Evolutionary conservation across 2,797 vertebrate genomes (phyloP).

Genomic region (Ambastaia sidthimunki): DNA sequence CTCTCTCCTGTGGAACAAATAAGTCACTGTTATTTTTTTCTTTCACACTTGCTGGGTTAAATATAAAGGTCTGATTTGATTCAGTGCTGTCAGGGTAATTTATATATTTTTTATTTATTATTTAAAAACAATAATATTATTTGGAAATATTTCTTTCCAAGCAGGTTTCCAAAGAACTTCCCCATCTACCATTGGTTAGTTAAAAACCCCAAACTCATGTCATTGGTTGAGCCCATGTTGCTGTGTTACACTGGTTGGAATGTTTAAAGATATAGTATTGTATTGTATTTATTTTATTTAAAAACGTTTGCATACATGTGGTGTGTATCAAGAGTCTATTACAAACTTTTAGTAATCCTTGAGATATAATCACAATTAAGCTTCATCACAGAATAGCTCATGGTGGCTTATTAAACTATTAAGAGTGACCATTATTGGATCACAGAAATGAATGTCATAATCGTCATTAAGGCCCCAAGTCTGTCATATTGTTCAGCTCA

Average conservation of each 20-base stretch:
- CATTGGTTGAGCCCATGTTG: too few species aligned
- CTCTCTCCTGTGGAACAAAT: constrained; percentile 35
- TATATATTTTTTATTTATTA: not conserved
- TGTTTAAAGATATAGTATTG: too few species aligned
- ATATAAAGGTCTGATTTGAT: constrained; percentile 31
- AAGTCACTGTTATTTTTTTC: constrained; percentile 25
- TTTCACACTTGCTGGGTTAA: constrained; percentile 20
- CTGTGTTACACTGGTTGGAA: too few species aligned
- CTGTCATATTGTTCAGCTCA: constrained; percentile 62
- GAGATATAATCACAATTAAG: not conserved
- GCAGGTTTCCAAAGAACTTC: too few species aligned
- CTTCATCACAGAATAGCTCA: constrained; percentile 24
- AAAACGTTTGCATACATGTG: not conserved
- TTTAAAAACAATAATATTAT: too few species aligned
- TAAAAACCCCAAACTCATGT: too few species aligned
- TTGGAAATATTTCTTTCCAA: too few species aligned
- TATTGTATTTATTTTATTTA: too few species aligned
- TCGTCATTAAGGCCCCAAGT: constrained; percentile 10
- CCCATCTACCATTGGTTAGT: too few species aligned
- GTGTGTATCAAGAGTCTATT: not conserved
- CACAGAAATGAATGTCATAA: constrained; percentile 38
- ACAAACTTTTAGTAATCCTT: not conserved
- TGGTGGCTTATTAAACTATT: constrained; percentile 41
- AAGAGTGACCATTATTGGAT: constrained; percentile 19
- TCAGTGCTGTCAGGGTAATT: not conserved